Conservation (phyloP, 2,797 vertebrate species). For the Columba guinea region DNA sequence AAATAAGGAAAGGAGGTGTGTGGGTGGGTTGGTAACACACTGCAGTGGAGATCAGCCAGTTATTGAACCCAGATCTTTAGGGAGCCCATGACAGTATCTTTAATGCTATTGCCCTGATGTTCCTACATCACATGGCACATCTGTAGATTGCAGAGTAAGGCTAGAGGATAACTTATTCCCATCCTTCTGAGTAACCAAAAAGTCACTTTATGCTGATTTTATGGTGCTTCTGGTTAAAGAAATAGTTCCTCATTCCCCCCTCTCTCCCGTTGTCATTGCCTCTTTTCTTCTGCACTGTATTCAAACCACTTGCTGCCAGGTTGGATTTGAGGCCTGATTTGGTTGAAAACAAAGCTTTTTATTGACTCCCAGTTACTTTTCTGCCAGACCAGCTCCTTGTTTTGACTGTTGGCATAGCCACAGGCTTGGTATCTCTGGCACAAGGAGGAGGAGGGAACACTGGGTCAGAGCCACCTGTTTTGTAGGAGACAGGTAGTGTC, state of each 20-base stretch:
- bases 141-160: not conserved
- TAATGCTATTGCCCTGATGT: not conserved
- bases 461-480: not conserved
- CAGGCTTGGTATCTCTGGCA: not conserved
- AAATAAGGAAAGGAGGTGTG: not conserved
- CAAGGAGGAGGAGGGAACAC: not conserved
- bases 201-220: not conserved
- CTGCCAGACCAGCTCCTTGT: not conserved
- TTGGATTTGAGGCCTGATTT: not conserved
- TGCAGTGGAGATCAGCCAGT: not conserved
- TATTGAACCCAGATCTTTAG: accelerated
- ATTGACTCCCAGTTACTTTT: not conserved
- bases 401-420: not conserved
- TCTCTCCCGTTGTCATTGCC: not conserved
- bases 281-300: not conserved
- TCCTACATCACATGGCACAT: not conserved
- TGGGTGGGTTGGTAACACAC: not conserved
- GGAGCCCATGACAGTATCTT: not conserved
- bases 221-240: not conserved
- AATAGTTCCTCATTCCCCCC: not conserved
- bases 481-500: not conserved
- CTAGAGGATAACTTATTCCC: not conserved
- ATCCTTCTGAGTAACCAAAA: not conserved
- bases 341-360: not conserved
- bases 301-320: not conserved